Conservation (phyloP, 30 jellyfish, hydroid and myxozoan species). For the Chrysaora quinquecirrha region DNA sequence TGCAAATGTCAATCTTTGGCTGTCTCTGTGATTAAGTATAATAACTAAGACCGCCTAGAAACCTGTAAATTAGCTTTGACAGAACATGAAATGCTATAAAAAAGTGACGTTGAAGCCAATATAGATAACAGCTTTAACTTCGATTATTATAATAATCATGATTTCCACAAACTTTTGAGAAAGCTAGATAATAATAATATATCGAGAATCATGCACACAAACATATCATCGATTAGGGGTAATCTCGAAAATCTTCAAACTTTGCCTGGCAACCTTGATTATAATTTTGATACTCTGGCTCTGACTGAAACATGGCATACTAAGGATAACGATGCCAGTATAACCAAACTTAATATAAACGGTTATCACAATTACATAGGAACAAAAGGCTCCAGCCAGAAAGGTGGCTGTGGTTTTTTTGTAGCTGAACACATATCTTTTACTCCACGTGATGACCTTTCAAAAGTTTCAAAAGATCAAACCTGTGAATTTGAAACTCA, state of each 20-base stretch:
- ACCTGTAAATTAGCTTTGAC: neutral
- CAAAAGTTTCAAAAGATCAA: neutral
- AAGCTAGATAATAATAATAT: neutral
- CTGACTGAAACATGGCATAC: slow-evolving; percentile 11
- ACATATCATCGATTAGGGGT: neutral
- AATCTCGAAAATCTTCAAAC: slow-evolving; percentile 7
- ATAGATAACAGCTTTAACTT: neutral
- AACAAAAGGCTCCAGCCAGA: neutral
- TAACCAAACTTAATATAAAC: neutral
- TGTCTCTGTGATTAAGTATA: neutral
- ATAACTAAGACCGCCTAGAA: neutral
- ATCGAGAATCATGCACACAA: neutral
- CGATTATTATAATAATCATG: neutral
- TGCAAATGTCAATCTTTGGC: neutral
- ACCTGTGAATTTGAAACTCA: neutral
- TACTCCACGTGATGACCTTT: neutral
- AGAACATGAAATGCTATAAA: neutral
- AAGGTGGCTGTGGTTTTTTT: slow-evolving; percentile 8
- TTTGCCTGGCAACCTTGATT: slow-evolving; percentile 4
- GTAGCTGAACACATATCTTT: neutral
- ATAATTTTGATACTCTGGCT: neutral
- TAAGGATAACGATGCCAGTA: neutral
- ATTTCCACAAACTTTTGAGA: neutral
- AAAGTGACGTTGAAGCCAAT: neutral
- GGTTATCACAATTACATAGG: slow-evolving; percentile 5